Evolutionary conservation across 2,113 vertebrate genomes (phyloP).

Genomic region (Phyllopteryx taeniolatus): DNA sequence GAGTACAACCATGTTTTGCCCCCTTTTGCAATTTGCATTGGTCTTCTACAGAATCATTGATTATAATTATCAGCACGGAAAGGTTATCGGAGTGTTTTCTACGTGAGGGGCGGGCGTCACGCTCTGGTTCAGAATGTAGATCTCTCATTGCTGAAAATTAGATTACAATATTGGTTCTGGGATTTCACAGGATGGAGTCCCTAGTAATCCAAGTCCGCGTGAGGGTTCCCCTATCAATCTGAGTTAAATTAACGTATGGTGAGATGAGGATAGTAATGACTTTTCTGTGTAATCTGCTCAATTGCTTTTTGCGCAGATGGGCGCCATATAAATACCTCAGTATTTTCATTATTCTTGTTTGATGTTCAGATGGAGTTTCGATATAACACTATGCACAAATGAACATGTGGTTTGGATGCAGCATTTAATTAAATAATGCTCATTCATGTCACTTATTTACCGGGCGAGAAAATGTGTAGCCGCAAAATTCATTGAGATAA

Average conservation of each 20-base stretch:
- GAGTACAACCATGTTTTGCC: conserved; percentile 7
- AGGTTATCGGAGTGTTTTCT: conserved; percentile 40
- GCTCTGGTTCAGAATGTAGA: conserved; percentile 28
- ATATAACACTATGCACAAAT: not conserved
- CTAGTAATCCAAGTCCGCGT: conserved; percentile 44
- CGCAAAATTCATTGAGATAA: not conserved
- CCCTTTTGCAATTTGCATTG: not conserved
- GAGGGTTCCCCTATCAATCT: conserved; percentile 46
- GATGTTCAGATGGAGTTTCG: conserved; percentile 13
- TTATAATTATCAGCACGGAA: conserved; percentile 48
- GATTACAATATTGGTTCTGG: conserved; percentile 55
- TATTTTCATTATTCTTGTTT: conserved; percentile 29
- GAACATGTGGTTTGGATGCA: not conserved
- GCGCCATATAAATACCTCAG: conserved; percentile 15
- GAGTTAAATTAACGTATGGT: conserved; percentile 42
- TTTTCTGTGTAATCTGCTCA: conserved; percentile 51
- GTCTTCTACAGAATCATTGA: conserved; percentile 27
- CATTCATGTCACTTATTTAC: not conserved
- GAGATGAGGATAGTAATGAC: conserved; percentile 42
- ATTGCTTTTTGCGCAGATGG: conserved; percentile 27
- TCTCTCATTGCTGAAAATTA: conserved; percentile 51
- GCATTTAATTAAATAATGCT: not conserved
- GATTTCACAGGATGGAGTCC: conserved; percentile 47
- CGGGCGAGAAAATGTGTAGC: not conserved
- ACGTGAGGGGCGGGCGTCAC: conserved; percentile 9